Percentiles rank a stretch among this genome's conserved stretches.
These are phyloP conservation scores for Popillia japonica DNA, from an alignment of 1,140 invertebrate genomes.

Conservation along the genomic window DNA sequence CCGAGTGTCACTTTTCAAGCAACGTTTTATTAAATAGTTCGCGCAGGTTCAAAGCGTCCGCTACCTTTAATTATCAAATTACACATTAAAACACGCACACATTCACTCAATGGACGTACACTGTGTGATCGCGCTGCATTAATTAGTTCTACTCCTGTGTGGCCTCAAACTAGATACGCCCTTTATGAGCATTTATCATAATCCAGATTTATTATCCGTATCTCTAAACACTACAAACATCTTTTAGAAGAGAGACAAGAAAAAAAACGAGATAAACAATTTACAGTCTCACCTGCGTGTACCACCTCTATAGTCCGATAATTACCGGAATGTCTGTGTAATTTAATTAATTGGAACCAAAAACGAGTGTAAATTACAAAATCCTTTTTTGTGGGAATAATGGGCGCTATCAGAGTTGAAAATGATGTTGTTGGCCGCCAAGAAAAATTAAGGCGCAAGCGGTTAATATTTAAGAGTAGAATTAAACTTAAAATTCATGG, in stretches of 20 bases:
- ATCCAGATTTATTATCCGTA: constrained; percentile 50
- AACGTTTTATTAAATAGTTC: constrained; percentile 47
- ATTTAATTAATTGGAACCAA: constrained; percentile 24
- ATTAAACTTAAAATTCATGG: too few species aligned
- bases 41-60: constrained; percentile 47
- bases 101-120: neutral
- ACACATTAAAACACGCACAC: constrained; percentile 48
- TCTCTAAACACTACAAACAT: constrained; percentile 32
- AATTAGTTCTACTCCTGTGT: constrained; percentile 52
- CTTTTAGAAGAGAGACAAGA: neutral
- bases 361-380: neutral
- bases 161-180: constrained; percentile 48
- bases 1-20: constrained; percentile 46
- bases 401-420: too few species aligned
- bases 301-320: neutral
- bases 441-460: too few species aligned
- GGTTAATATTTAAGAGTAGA: too few species aligned
- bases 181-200: constrained; percentile 47
- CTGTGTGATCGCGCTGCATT: constrained; percentile 42
- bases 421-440: too few species aligned
- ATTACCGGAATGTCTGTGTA: constrained; percentile 14
- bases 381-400: too few species aligned
- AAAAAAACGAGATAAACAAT: constrained; percentile 2
- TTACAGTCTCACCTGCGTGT: constrained; percentile 9
- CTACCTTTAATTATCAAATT: constrained; percentile 52